A percentile compares a stretch with the other conserved stretches of the same genome.
Evolutionary conservation across 2,797 vertebrate species (phyloP).

Genomic region (Poecilia picta): DNA sequence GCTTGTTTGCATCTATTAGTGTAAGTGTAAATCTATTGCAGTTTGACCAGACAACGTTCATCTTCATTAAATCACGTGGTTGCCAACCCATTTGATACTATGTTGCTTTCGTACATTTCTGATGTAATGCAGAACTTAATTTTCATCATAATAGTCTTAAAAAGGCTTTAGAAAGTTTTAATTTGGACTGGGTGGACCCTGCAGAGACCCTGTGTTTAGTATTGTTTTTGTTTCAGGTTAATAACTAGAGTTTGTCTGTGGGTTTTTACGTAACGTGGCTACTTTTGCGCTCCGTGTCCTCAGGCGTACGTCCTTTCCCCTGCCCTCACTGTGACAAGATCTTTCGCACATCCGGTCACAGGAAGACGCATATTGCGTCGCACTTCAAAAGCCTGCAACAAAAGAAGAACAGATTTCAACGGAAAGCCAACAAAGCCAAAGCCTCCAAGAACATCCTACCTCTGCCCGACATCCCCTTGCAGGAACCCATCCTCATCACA

Average conservation of each 20-base stretch:
- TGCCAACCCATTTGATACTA: too few relatives aligned
- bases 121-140: too few relatives aligned
- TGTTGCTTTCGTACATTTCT: too few relatives aligned
- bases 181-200: too few relatives aligned
- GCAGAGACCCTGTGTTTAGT: background rate
- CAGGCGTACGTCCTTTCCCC: conserved; percentile 94
- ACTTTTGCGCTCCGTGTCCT: conserved; percentile 14
- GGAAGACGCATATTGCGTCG: conserved; percentile 96
- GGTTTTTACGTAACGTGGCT: background rate
- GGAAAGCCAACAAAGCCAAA: conserved; percentile 89
- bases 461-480: conserved; percentile 92
- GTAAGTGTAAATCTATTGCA: too few relatives aligned
- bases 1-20: too few relatives aligned
- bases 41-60: too few relatives aligned
- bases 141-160: too few relatives aligned
- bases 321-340: conserved; percentile 99
- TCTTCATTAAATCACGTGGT: too few relatives aligned
- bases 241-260: background rate
- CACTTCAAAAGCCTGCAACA: conserved; percentile 94
- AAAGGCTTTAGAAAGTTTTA: too few relatives aligned
- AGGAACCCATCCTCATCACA: conserved; percentile 98
- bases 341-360: conserved; percentile 96
- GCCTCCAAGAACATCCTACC: conserved; percentile 88
- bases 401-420: conserved; percentile 91
- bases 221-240: background rate